These are phyloP conservation scores for Diaphora mendica DNA, from an alignment of 2,888 invertebrate genomes.

Conservation along the genomic window DNA sequence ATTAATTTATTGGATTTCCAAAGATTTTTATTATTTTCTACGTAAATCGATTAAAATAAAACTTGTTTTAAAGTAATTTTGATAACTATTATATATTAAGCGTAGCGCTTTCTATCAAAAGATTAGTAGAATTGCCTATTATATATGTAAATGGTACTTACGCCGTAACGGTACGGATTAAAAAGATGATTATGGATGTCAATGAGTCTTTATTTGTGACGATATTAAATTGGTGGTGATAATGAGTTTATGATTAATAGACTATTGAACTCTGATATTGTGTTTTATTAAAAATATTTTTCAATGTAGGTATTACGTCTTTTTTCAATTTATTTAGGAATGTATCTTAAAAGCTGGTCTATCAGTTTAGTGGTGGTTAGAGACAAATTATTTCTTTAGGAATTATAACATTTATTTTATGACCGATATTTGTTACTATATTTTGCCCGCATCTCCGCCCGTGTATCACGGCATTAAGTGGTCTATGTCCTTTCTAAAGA, in stretches of 20 bases:
- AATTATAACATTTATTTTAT: too few species aligned
- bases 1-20: constrained; percentile 44
- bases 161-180: constrained; percentile 15
- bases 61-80: constrained; percentile 22
- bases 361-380: too few species aligned
- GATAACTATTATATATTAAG: constrained; percentile 26
- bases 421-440: too few species aligned
- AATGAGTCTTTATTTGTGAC: constrained; percentile 15
- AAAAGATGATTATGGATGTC: constrained; percentile 19
- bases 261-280: neutral
- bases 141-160: constrained; percentile 18
- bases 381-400: too few species aligned
- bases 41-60: constrained; percentile 36
- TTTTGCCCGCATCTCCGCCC: too few species aligned
- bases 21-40: constrained; percentile 40
- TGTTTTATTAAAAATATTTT: neutral
- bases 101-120: constrained; percentile 39
- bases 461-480: too few species aligned
- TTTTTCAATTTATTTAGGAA: neutral
- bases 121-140: constrained; percentile 38
- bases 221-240: constrained; percentile 28
- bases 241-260: constrained; percentile 9
- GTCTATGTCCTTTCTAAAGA: too few species aligned
- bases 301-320: neutral
- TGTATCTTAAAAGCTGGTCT: neutral